Evolutionary conservation across 2,113 vertebrate species (phyloP).

Genomic region (Proteles cristata): DNA sequence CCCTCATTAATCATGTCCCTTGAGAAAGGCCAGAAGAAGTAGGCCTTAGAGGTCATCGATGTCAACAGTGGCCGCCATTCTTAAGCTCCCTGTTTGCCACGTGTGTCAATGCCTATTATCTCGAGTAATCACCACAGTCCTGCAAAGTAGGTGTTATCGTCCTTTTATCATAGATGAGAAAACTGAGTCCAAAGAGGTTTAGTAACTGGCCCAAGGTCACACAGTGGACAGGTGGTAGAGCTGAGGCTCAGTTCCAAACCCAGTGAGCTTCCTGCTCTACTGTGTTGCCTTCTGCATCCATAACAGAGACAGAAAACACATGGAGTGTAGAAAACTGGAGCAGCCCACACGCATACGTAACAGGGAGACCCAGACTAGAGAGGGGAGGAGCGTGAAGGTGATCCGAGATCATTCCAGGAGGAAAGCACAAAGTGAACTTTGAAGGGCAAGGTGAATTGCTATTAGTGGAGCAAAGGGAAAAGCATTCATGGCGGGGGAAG

Average conservation of each 20-base stretch:
- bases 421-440: not conserved
- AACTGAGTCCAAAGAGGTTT: not conserved
- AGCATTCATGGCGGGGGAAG: not conserved
- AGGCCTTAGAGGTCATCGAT: not conserved
- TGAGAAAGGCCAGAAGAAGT: not conserved
- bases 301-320: not conserved
- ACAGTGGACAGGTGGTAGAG: not conserved
- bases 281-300: not conserved
- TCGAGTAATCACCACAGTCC: not conserved
- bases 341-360: rapidly evolving
- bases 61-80: rapidly evolving
- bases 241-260: not conserved
- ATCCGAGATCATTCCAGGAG: not conserved
- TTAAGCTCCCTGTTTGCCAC: not conserved
- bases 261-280: not conserved
- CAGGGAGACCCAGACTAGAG: rapidly evolving
- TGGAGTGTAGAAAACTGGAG: rapidly evolving
- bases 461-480: not conserved
- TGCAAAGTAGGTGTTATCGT: not conserved
- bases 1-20: not conserved
- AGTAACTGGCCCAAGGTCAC: not conserved
- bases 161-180: not conserved
- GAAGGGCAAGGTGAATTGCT: not conserved
- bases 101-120: not conserved
- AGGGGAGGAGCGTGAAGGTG: not conserved